Base-by-base conservation (phyloP, 2,888 invertebrate genomes). In the Candidula unifasciata region DNA sequence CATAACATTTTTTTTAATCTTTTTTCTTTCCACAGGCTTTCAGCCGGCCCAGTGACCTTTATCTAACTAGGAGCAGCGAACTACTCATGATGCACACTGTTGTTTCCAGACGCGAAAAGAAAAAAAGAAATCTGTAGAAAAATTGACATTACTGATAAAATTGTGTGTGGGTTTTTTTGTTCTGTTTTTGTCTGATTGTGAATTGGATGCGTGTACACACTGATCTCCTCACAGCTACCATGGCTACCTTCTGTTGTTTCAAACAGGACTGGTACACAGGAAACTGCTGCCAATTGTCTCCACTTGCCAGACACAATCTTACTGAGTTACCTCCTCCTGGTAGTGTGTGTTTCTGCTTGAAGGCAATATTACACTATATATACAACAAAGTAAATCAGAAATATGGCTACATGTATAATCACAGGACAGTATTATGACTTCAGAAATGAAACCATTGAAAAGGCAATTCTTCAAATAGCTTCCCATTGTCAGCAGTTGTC, bases 21-120 rank as follows among this genome's bases (percentile, higher is more conserved):
- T 52, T 52, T 18, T 35, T 71, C 44, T 52, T 66, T 69, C 52
- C 27, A 44, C 83, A 83, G 83, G 83, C 83, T 83, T 83, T 79
- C 83, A 83, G 83, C 83, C 83, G 83, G 83, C 83, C 79, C 86
- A 86, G 86, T 86, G 83, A 86, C 86, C 77, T 86, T 85, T 82
- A 86, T 86, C 54, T 86, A 86, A 82, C 44, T 44, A 68, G 68
- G 30, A 66, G 44, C 44, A 79, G 79, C 66, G 68, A 79, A 66
- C 30, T 44, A 37, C 68, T 66, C 24, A 52, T 79, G 79, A 66
- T 79, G 79, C 68, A 68, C 64, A 66, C 64, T 66, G 66, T 79
- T 66, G 27, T 60, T 79, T 66, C 78, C 44, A 68, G 79, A 44
- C 68, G 37, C n/a, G 79, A 60, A 44, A 30, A 78, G 35, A 8